Evolutionary conservation across 2,113 vertebrate genomes (phyloP).

Genomic region (Perognathus longimembris): DNA sequence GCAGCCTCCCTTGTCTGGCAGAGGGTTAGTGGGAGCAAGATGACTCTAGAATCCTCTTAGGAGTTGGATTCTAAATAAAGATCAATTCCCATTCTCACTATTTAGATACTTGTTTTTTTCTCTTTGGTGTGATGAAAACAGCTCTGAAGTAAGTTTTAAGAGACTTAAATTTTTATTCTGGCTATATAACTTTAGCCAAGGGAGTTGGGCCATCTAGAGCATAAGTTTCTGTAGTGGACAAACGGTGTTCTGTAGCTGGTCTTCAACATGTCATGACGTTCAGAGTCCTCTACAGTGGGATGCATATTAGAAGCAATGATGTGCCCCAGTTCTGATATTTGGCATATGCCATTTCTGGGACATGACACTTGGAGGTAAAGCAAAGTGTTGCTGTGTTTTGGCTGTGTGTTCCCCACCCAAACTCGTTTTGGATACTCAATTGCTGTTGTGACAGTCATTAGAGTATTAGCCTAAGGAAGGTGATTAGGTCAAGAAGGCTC

Average conservation of each 20-base stretch:
- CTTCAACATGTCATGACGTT: neutral
- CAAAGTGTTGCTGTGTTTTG: neutral
- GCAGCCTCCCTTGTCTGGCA: neutral
- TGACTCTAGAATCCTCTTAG: neutral
- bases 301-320: neutral
- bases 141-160: neutral
- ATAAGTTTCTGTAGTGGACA: neutral
- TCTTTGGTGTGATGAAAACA: slow-evolving; percentile 11
- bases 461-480: neutral
- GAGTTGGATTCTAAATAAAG: slow-evolving; percentile 30
- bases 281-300: neutral
- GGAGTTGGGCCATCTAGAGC: neutral
- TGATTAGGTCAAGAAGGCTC: neutral
- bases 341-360: neutral
- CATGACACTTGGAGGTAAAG: neutral
- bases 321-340: neutral
- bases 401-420: neutral
- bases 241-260: neutral
- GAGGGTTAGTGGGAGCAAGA: slow-evolving; percentile 7
- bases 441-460: neutral
- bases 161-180: slow-evolving; percentile 22
- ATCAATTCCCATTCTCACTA: neutral
- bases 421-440: neutral
- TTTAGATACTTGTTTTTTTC: neutral
- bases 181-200: neutral